phyloP scores from a whole-genome alignment of 2,113 vertebrate species.

The Probosciger aterrimus region DNA sequence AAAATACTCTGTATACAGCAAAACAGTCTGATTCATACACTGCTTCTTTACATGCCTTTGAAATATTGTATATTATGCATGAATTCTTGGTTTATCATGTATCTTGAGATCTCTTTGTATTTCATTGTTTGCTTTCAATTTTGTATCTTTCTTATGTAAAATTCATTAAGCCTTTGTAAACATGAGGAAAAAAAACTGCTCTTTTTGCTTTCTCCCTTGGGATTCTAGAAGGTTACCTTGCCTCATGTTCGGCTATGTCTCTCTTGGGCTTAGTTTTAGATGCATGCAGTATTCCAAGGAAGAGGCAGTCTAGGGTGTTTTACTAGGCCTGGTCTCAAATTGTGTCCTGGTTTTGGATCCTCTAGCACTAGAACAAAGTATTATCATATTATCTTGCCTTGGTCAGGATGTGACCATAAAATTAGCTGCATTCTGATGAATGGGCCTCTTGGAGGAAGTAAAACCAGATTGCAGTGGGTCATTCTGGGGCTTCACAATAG shows the following conservation, averaged over 20 bases:
- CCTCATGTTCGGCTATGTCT: neutral
- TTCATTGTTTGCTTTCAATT: conserved; percentile 52
- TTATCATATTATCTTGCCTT: neutral
- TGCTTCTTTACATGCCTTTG: conserved; percentile 21
- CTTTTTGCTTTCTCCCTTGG: conserved; percentile 19
- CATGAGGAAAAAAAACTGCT: neutral
- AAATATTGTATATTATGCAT: conserved; percentile 47
- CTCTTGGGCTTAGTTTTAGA: conserved; percentile 24
- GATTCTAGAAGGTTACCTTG: conserved; percentile 51
- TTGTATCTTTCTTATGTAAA: conserved; percentile 52
- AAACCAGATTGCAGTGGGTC: neutral
- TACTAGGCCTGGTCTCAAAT: neutral
- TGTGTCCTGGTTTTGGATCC: neutral
- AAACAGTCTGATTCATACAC: neutral
- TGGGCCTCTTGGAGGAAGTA: neutral
- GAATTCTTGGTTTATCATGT: conserved; percentile 12
- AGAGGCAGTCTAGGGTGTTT: neutral
- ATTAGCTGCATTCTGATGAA: neutral
- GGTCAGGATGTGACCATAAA: neutral
- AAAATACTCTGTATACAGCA: neutral
- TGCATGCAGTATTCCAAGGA: neutral
- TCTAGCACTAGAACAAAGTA: neutral
- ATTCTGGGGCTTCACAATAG: neutral
- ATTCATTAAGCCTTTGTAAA: conserved; percentile 58
- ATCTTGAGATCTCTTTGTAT: conserved; percentile 50